phyloP scores from a whole-genome alignment of 2,797 vertebrate genomes.

The Crenichthys baileyi region DNA sequence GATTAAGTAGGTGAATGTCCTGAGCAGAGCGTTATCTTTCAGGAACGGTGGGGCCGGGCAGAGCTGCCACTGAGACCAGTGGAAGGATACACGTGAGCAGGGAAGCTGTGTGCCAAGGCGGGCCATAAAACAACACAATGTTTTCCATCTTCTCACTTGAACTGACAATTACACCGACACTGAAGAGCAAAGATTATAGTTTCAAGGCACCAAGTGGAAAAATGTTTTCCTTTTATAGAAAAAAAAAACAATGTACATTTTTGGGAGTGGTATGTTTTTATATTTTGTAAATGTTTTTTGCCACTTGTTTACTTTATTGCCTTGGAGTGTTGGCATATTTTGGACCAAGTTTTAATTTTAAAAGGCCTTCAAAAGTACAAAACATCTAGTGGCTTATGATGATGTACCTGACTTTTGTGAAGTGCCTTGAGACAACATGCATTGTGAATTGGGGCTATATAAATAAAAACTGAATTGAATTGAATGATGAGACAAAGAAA shows the following conservation, averaged over 20 bases:
- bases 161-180: slow-evolving; percentile 9
- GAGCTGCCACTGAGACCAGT: background rate
- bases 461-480: no score
- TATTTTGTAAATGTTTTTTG: background rate
- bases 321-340: background rate
- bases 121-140: slow-evolving; percentile 50
- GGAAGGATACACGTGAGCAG: slow-evolving; percentile 29
- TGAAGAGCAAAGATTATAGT: slow-evolving; percentile 14
- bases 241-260: slow-evolving; percentile 8
- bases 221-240: background rate
- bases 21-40: slow-evolving; percentile 5
- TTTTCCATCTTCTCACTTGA: slow-evolving; percentile 31
- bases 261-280: background rate
- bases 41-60: slow-evolving; percentile 3
- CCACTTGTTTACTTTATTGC: background rate
- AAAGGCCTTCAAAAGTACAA: no score
- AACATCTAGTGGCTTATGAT: no score
- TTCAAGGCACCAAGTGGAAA: slow-evolving; percentile 8
- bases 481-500: no score
- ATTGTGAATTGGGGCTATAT: no score
- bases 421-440: no score
- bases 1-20: slow-evolving; percentile 20
- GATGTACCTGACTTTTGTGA: no score
- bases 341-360: background rate
- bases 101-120: slow-evolving; percentile 3